These are phyloP conservation scores for Dunckerocampus dactyliophorus DNA, from an alignment of 2,113 vertebrate genomes.

Conservation along the genomic window DNA sequence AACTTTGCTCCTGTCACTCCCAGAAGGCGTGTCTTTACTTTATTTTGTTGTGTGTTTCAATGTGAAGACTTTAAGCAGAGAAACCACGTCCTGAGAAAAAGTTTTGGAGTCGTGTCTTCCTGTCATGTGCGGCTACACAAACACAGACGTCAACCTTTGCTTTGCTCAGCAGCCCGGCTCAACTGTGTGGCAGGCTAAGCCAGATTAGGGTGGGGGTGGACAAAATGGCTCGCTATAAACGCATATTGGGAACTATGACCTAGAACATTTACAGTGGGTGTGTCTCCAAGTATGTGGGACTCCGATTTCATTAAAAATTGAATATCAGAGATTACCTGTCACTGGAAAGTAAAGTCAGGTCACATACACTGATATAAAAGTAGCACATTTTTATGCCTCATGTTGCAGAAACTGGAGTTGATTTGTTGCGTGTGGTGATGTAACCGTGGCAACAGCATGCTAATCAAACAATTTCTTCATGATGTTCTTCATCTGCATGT, in stretches of 20 bases:
- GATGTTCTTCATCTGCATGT: too few species aligned
- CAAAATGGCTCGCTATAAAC: conserved; percentile 17
- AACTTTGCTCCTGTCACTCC: too few species aligned
- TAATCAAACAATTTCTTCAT: too few species aligned
- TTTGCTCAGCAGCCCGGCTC: conserved; percentile 1
- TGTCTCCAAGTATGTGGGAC: not conserved
- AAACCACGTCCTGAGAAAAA: conserved; percentile 14
- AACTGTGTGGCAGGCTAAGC: conserved; percentile 14
- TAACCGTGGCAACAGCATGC: too few species aligned
- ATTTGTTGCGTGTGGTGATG: too few species aligned
- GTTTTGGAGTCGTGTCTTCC: conserved; percentile 12
- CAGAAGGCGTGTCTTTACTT: not conserved
- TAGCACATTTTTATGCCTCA: too few species aligned
- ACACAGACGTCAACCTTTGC: conserved; percentile 30
- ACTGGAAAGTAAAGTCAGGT: too few species aligned
- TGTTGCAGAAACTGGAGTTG: too few species aligned
- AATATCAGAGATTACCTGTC: too few species aligned
- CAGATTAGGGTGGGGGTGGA: conserved; percentile 28
- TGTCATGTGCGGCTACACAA: conserved; percentile 14
- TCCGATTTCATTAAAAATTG: too few species aligned
- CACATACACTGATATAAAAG: too few species aligned
- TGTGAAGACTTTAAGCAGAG: not conserved
- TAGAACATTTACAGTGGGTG: conserved; percentile 36
- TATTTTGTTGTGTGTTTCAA: too few species aligned
- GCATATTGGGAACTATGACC: conserved; percentile 29